These are phyloP conservation scores for Odontophorus gujanensis DNA, from an alignment of 2,113 vertebrate genomes.

Conservation along the genomic window DNA sequence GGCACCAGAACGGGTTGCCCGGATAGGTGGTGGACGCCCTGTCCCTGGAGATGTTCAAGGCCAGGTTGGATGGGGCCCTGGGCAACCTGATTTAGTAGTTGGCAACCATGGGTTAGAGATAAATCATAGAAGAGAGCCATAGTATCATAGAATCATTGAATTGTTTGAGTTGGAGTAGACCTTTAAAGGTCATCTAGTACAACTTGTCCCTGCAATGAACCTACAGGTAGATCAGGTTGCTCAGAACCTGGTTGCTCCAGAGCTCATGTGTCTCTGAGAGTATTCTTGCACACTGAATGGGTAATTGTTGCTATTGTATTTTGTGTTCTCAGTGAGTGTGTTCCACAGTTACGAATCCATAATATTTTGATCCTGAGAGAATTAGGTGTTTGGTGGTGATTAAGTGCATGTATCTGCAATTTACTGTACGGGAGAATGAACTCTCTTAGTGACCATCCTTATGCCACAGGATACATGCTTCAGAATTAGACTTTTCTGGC, in stretches of 20 bases:
- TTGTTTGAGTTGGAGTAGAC: too few species aligned
- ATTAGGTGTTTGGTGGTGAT: neutral
- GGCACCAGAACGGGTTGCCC: too few species aligned
- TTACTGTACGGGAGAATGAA: neutral
- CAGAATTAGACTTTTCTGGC: neutral
- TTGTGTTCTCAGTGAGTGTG: neutral
- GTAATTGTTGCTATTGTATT: neutral
- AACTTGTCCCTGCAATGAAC: too few species aligned
- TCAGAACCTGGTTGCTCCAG: neutral
- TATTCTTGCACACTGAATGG: neutral
- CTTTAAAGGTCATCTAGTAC: too few species aligned
- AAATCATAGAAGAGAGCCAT: too few species aligned
- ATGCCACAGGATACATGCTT: neutral
- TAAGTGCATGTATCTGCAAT: neutral
- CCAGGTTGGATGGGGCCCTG: too few species aligned
- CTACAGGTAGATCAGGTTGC: too few species aligned
- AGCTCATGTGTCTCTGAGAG: neutral
- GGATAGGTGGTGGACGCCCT: too few species aligned
- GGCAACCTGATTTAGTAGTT: too few species aligned
- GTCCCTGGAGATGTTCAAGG: too few species aligned
- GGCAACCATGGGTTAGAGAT: too few species aligned
- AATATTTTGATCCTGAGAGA: neutral
- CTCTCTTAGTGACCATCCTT: neutral
- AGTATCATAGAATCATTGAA: too few species aligned
- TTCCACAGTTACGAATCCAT: neutral